phyloP scores from a whole-genome alignment of 2,113 vertebrate species.

The Amphiprion percula region DNA sequence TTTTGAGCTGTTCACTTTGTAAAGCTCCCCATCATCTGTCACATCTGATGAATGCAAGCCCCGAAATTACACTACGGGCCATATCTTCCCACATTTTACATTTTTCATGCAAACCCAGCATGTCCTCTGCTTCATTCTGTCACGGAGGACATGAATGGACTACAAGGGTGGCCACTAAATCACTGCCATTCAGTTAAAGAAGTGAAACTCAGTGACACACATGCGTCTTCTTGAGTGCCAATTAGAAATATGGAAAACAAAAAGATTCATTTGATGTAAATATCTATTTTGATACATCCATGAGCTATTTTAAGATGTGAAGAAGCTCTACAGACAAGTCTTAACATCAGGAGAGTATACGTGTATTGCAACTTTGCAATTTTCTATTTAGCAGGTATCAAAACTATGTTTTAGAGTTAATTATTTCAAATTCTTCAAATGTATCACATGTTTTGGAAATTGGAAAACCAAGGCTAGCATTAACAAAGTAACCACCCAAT shows the following conservation, averaged over 20 bases:
- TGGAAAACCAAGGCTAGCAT: too few relatives aligned
- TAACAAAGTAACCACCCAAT: too few relatives aligned
- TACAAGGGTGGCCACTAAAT: slow-evolving; percentile 12
- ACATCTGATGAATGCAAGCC: slow-evolving; percentile 43
- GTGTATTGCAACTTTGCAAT: too few relatives aligned
- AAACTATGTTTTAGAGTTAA: too few relatives aligned
- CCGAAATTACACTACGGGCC: background rate
- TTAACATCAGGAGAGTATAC: background rate
- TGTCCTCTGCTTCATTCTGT: slow-evolving; percentile 16
- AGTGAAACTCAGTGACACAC: slow-evolving; percentile 7
- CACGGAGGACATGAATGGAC: slow-evolving; percentile 17
- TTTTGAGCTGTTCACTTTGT: slow-evolving; percentile 42
- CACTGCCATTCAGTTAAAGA: slow-evolving; percentile 19
- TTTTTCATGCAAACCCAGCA: slow-evolving; percentile 35
- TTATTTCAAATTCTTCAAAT: too few relatives aligned
- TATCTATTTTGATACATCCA: background rate
- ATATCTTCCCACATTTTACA: slow-evolving; percentile 30
- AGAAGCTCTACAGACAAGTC: background rate
- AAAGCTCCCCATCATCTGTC: slow-evolving; percentile 54
- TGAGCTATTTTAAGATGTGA: background rate
- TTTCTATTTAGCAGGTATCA: too few relatives aligned
- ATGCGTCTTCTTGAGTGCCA: slow-evolving; percentile 8
- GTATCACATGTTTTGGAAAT: too few relatives aligned
- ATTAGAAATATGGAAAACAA: slow-evolving; percentile 24
- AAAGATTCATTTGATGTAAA: background rate